These are phyloP conservation scores for Ctenochaetus hawaiiensis DNA, from an alignment of 2,797 vertebrate species.

Conservation along the genomic window DNA sequence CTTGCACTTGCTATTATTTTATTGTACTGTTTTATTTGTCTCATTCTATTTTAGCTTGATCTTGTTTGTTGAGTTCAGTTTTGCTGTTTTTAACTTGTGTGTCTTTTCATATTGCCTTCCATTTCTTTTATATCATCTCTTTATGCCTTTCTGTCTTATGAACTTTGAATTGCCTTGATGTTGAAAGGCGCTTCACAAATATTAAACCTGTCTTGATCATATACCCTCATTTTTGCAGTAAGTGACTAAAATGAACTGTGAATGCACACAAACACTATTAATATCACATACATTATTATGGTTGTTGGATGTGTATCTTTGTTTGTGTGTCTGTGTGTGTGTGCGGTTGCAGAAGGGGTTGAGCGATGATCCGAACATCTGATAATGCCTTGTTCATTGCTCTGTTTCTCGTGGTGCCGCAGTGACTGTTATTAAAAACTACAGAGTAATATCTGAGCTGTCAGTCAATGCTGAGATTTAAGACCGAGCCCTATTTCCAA, in stretches of 20 bases:
- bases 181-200: conserved; percentile 1
- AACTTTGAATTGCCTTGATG: background rate
- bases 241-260: conserved; percentile 21
- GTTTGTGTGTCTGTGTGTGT: conserved; percentile 12
- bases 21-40: background rate
- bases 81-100: background rate
- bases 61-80: conserved; percentile 1
- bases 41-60: background rate
- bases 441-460: conserved; percentile 82
- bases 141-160: background rate
- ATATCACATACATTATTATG: conserved; percentile 19
- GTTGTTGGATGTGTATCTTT: conserved; percentile 25
- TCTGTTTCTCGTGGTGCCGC: conserved; percentile 54
- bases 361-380: conserved; percentile 59
- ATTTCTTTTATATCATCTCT: too few species aligned
- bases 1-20: background rate
- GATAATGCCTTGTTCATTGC: conserved; percentile 65
- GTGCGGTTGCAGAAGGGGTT: conserved; percentile 1
- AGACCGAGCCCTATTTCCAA: conserved; percentile 49
- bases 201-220: background rate
- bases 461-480: conserved; percentile 74
- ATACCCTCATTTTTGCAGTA: conserved; percentile 3
- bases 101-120: background rate
- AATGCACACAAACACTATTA: conserved; percentile 17
- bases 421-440: conserved; percentile 81